phyloP scores from a whole-genome alignment of 2,113 vertebrate genomes.

The Hemichromis elongatus region DNA sequence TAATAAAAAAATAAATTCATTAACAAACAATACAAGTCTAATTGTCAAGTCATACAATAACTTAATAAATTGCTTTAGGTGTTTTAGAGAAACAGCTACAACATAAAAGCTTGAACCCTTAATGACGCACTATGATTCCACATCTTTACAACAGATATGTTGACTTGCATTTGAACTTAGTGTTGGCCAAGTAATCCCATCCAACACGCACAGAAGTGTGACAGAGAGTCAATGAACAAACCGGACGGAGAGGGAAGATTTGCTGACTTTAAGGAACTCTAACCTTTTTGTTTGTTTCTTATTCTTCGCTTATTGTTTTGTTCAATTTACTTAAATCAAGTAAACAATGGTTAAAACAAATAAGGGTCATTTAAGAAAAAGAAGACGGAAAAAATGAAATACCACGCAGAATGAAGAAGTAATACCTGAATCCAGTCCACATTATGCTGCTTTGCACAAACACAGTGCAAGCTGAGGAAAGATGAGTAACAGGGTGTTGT shows the following conservation, averaged over 20 bases:
- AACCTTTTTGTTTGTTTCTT: not conserved
- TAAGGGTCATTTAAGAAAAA: not conserved
- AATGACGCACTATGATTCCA: not conserved
- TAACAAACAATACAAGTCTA: no score
- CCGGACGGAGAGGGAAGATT: not conserved
- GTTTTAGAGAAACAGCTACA: not conserved
- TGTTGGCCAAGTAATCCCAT: not conserved
- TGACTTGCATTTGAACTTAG: not conserved
- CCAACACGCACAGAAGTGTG: not conserved
- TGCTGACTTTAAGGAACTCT: not conserved
- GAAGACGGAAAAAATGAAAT: not conserved
- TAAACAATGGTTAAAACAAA: not conserved
- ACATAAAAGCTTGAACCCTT: not conserved
- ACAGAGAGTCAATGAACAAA: not conserved
- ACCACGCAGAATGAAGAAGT: not conserved
- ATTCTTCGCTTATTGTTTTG: not conserved
- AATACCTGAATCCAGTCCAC: not conserved
- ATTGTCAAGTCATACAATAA: no score
- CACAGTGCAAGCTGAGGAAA: not conserved
- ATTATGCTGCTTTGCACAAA: not conserved
- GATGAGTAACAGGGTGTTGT: constrained; percentile 22
- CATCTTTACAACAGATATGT: not conserved
- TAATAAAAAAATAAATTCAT: no score
- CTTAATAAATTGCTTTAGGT: no score
- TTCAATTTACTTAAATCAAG: not conserved